These are phyloP conservation scores for Boulengeromyrus knoepffleri DNA, from an alignment of 2,113 vertebrate species.

Conservation along the genomic window DNA sequence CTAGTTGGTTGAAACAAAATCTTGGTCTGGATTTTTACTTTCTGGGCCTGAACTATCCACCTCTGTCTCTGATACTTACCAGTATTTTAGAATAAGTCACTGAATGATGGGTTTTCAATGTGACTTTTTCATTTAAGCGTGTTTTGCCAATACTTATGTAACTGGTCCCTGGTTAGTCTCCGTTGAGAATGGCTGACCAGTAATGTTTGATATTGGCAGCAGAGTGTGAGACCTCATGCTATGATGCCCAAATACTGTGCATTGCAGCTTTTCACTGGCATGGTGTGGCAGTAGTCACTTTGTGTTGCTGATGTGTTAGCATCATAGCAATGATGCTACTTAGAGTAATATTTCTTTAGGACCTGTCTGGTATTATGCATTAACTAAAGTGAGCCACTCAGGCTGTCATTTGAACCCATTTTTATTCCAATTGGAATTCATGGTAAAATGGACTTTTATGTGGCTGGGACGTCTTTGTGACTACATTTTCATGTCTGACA, in stretches of 20 bases:
- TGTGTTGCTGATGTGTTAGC: neutral
- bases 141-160: neutral
- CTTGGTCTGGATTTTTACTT: no score
- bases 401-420: neutral
- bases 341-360: neutral
- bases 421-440: neutral
- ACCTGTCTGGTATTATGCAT: neutral
- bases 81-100: neutral
- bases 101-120: neutral
- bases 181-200: neutral
- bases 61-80: neutral
- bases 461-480: neutral
- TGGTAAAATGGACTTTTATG: neutral
- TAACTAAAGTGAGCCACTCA: neutral
- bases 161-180: neutral
- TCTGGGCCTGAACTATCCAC: no score
- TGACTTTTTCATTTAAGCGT: neutral
- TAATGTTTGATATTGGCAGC: neutral
- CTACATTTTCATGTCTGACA: neutral
- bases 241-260: neutral
- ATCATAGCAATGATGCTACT: neutral
- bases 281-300: neutral
- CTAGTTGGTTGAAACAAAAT: no score
- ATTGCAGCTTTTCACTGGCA: neutral
- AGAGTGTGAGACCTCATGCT: neutral